These are phyloP conservation scores for Clunio marinus DNA, from an alignment of 2,888 invertebrate genomes.

Conservation along the genomic window DNA sequence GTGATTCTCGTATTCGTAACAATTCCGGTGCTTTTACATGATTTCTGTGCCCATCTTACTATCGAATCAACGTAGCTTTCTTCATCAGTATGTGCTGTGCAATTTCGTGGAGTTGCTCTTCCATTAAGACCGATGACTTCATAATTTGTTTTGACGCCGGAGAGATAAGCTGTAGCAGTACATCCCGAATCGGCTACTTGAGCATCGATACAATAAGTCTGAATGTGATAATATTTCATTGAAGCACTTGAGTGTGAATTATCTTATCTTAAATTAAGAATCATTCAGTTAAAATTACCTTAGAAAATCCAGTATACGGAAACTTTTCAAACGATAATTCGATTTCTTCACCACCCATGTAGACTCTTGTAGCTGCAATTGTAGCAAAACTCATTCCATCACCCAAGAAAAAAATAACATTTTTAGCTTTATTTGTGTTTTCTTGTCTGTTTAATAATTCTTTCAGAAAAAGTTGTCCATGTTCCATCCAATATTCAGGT, in stretches of 20 bases:
- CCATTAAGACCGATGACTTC: slow-evolving; percentile 67
- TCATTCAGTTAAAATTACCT: slow-evolving; percentile 53
- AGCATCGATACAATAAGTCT: slow-evolving; percentile 71
- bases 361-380: slow-evolving; percentile 69
- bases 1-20: slow-evolving; percentile 77
- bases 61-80: slow-evolving; percentile 63
- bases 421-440: slow-evolving; percentile 59
- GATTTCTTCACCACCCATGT: slow-evolving; percentile 71
- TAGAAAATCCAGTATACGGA: slow-evolving; percentile 68
- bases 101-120: slow-evolving; percentile 61
- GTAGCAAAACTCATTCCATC: slow-evolving; percentile 87
- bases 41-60: slow-evolving; percentile 61
- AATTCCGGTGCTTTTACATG: slow-evolving; percentile 53
- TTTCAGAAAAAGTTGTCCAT: slow-evolving; percentile 48
- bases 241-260: background rate
- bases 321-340: slow-evolving; percentile 70
- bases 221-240: background rate
- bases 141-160: slow-evolving; percentile 68
- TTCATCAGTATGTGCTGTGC: slow-evolving; percentile 57
- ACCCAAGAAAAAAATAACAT: slow-evolving; percentile 77
- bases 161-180: slow-evolving; percentile 74
- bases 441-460: slow-evolving; percentile 44
- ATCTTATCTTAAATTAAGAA: background rate
- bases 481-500: slow-evolving; percentile 47
- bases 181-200: slow-evolving; percentile 84